These are phyloP conservation scores for Steinernema khuongi DNA, from an alignment of 1,140 invertebrate species.

Conservation along the genomic window DNA sequence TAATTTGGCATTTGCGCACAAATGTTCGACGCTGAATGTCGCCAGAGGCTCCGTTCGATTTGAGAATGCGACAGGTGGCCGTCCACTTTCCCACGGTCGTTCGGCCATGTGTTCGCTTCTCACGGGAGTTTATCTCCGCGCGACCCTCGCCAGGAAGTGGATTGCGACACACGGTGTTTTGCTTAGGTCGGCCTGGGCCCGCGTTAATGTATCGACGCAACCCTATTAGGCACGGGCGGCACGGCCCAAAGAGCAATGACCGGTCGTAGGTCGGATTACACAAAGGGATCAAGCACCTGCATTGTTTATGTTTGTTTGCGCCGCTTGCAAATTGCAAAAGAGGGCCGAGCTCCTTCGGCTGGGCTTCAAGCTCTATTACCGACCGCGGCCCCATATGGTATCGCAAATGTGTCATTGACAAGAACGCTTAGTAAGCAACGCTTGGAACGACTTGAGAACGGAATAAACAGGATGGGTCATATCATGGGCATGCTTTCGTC, in stretches of 20 bases:
- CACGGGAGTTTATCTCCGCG: slow-evolving; percentile 2
- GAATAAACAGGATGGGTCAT: no score
- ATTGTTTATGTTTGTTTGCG: slow-evolving; percentile 17
- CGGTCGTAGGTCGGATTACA: slow-evolving; percentile 6
- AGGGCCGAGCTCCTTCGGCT: no score
- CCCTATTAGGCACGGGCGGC: not conserved
- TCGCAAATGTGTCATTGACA: no score
- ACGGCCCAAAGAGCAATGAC: not conserved
- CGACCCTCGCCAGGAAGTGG: no score
- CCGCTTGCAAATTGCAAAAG: no score
- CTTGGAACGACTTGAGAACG: no score
- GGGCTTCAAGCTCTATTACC: no score
- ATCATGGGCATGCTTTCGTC: no score
- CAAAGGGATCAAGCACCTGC: slow-evolving; percentile 13
- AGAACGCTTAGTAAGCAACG: no score
- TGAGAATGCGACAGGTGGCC: slow-evolving; percentile 3
- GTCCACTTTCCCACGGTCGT: not conserved
- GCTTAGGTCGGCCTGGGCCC: not conserved
- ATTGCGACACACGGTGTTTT: no score
- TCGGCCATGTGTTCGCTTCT: slow-evolving; percentile 4
- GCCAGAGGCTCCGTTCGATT: not conserved
- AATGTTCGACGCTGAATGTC: not conserved
- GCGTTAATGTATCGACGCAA: not conserved
- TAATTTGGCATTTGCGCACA: not conserved
- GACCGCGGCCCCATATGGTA: no score